phyloP scores from a whole-genome alignment of 2,797 vertebrate species.

The Schizothorax lantsangensis region DNA sequence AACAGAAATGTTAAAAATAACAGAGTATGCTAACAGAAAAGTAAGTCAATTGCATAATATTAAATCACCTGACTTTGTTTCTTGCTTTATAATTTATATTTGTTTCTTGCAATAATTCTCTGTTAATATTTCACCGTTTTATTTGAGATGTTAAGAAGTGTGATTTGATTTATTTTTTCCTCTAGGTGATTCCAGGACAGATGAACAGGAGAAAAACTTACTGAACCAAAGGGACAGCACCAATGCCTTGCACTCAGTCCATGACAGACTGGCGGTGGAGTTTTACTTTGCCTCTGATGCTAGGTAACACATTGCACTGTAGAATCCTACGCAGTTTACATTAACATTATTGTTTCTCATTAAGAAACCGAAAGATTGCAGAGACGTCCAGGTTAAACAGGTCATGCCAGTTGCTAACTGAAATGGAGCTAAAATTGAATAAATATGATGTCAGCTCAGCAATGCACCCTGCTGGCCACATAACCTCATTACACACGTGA shows the following conservation, averaged over 20 bases:
- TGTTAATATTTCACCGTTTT: not conserved
- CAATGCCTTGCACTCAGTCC: constrained; percentile 82
- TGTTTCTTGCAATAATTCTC: not conserved
- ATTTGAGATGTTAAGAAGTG: not conserved
- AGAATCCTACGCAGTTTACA: not conserved
- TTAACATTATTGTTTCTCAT: not conserved
- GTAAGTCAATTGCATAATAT: not conserved
- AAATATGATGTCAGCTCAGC: constrained; percentile 16
- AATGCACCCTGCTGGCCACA: constrained; percentile 52
- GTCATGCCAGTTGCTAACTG: not conserved
- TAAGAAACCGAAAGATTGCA: too few species aligned
- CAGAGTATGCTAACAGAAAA: not conserved
- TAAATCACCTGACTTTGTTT: not conserved
- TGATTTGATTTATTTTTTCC: not conserved
- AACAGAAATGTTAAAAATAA: too few species aligned
- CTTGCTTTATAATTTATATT: not conserved
- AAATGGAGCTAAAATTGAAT: too few species aligned
- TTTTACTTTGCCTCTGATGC: constrained; percentile 97
- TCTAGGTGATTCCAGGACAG: constrained; percentile 70
- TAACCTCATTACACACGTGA: constrained; percentile 10
- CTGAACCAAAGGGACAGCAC: constrained; percentile 78
- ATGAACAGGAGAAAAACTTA: constrained; percentile 72
- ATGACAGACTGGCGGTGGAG: constrained; percentile 86
- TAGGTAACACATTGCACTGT: constrained; percentile 76
- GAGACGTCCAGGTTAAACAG: not conserved